Percentiles rank a stretch among this genome's conserved stretches.
These are phyloP conservation scores for Salvator merianae DNA, from an alignment of 2,113 vertebrate species.

Conservation along the genomic window DNA sequence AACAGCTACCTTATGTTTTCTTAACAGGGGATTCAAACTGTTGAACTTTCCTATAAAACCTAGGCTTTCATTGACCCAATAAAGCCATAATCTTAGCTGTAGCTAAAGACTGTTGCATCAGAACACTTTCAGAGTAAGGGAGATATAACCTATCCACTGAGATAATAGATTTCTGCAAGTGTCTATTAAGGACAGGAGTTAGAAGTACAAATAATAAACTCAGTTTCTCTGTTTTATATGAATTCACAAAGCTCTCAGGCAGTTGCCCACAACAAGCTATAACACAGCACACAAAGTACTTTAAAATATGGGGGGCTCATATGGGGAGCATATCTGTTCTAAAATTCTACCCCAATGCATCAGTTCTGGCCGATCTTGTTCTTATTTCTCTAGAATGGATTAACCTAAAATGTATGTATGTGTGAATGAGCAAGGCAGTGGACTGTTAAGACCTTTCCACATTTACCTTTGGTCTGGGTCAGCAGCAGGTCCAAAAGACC, in stretches of 20 bases:
- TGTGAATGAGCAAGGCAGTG: too few relatives aligned
- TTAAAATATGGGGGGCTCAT: too few relatives aligned
- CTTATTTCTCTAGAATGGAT: too few relatives aligned
- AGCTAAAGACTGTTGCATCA: not conserved
- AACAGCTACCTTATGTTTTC: not conserved
- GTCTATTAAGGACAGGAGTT: not conserved
- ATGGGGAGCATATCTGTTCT: too few relatives aligned
- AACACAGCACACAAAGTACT: too few relatives aligned
- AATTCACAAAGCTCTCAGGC: not conserved
- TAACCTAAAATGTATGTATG: too few relatives aligned
- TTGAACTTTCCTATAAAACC: slow-evolving; percentile 4
- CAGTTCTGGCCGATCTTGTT: too few relatives aligned
- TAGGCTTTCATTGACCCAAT: not conserved
- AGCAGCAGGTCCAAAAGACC: too few relatives aligned
- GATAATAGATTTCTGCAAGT: slow-evolving; percentile 15
- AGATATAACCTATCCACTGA: not conserved
- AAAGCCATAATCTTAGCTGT: not conserved
- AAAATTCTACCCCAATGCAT: too few relatives aligned
- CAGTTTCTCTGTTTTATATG: not conserved
- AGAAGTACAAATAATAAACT: not conserved
- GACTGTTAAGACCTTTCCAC: too few relatives aligned
- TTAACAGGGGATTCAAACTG: not conserved
- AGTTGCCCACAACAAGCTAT: not conserved
- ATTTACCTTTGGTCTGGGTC: too few relatives aligned
- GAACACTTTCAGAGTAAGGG: not conserved